phyloP scores from a whole-genome alignment of 2,888 invertebrate genomes.

The Rambutsinella grinnellia region DNA sequence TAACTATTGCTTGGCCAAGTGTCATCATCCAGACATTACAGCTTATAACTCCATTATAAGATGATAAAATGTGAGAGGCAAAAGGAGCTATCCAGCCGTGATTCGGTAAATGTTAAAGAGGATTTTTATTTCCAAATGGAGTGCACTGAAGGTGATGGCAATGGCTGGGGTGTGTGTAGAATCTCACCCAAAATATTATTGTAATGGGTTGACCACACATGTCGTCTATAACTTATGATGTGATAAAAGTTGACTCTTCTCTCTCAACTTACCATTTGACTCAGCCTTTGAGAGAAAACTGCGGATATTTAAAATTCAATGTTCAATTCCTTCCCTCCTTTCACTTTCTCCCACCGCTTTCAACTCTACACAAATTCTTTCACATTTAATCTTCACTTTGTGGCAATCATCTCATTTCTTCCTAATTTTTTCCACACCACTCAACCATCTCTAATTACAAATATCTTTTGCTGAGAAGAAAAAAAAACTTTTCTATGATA shows the following conservation, averaged over 20 bases:
- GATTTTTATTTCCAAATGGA: conserved; percentile 15
- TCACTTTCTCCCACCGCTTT: neutral
- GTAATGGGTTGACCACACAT: conserved; percentile 46
- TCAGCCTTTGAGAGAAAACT: too few relatives aligned
- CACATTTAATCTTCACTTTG: too few relatives aligned
- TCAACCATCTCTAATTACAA: too few relatives aligned
- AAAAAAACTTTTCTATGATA: too few relatives aligned
- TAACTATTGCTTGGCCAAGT: conserved; percentile 11
- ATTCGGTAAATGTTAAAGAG: too few relatives aligned
- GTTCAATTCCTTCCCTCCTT: neutral
- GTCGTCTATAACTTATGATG: conserved; percentile 45
- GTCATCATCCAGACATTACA: conserved; percentile 51
- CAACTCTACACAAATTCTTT: too few relatives aligned
- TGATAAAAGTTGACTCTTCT: neutral
- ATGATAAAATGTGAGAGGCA: conserved; percentile 65
- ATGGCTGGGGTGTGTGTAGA: too few relatives aligned
- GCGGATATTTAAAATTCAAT: too few relatives aligned
- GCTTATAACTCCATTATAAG: conserved; percentile 67
- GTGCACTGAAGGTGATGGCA: conserved; percentile 1
- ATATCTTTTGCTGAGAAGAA: too few relatives aligned
- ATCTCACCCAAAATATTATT: conserved; percentile 27
- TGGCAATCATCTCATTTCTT: too few relatives aligned
- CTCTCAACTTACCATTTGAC: neutral
- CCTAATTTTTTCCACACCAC: too few relatives aligned
- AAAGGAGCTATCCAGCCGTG: too few relatives aligned